Percentiles rank a stretch among this genome's conserved stretches.
phyloP scores from a whole-genome alignment of 2,113 vertebrate genomes.

The Caretta caretta region DNA sequence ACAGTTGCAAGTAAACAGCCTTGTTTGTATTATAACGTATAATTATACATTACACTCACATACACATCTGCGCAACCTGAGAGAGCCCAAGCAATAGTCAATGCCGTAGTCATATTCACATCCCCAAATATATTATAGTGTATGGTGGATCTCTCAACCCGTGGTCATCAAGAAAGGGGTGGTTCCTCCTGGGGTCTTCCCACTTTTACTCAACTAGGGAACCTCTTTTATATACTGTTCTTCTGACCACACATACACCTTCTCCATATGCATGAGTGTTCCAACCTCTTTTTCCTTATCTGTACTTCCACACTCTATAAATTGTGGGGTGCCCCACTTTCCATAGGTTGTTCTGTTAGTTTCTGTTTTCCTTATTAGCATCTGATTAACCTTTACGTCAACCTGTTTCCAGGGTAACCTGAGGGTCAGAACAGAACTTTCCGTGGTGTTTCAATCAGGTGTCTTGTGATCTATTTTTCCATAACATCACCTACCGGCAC shows the following conservation, averaged over 20 bases:
- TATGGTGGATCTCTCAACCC: neutral
- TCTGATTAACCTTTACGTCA: neutral
- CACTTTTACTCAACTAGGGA: neutral
- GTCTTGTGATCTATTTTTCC: neutral
- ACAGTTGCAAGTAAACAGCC: neutral
- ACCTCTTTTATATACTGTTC: neutral
- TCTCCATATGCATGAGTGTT: neutral
- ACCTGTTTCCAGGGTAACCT: neutral
- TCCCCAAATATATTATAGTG: neutral
- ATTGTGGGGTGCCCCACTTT: too few species aligned
- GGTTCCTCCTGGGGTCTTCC: neutral
- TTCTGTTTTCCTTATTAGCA: too few species aligned
- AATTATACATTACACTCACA: neutral
- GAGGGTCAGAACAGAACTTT: neutral
- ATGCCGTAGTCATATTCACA: neutral
- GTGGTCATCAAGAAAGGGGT: neutral
- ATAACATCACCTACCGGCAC: neutral
- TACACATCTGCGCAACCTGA: neutral
- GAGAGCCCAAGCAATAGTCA: neutral
- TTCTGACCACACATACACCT: neutral
- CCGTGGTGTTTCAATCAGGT: neutral
- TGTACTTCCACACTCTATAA: neutral
- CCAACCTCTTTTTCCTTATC: neutral
- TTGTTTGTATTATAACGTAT: neutral
- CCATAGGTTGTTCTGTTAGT: too few species aligned